Percentiles rank a stretch among this genome's conserved stretches.
These are phyloP conservation scores for Dendrolimus kikuchii DNA, from an alignment of 1,140 invertebrate genomes.

Conservation along the genomic window DNA sequence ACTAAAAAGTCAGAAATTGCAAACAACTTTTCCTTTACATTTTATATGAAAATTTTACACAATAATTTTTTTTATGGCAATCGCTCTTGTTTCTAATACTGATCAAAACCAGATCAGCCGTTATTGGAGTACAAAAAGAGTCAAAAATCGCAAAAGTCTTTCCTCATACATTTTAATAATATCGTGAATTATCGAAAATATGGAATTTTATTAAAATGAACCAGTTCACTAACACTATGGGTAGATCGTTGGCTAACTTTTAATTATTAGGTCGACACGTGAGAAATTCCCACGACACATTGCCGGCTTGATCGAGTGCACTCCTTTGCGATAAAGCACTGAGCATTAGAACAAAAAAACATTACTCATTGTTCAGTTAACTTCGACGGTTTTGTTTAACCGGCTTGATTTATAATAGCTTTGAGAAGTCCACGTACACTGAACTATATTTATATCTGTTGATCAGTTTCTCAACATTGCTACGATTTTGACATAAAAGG, in stretches of 20 bases:
- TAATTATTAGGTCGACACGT: conserved; percentile 43
- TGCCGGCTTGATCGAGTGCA: conserved; percentile 28
- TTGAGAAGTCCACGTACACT: conserved; percentile 20
- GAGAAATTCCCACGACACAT: conserved; percentile 53
- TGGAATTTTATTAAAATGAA: too few relatives aligned
- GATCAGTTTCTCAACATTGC: conserved; percentile 21
- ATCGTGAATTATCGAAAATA: too few relatives aligned
- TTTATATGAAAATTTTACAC: too few relatives aligned
- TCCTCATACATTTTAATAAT: too few relatives aligned
- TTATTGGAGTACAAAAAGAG: too few relatives aligned
- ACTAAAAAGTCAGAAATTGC: too few relatives aligned
- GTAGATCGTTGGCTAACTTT: conserved; percentile 45
- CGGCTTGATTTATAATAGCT: conserved; percentile 6
- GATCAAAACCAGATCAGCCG: too few relatives aligned
- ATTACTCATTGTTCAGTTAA: conserved; percentile 27
- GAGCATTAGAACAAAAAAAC: conserved; percentile 24
- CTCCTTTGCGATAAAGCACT: conserved; percentile 35
- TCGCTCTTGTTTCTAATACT: too few relatives aligned
- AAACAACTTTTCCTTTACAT: too few relatives aligned
- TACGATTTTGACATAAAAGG: conserved; percentile 33
- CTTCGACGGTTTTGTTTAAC: conserved; percentile 16
- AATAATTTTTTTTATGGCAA: too few relatives aligned
- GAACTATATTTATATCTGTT: conserved; percentile 5
- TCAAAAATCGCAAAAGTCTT: too few relatives aligned
- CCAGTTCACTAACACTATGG: conserved; percentile 8